Percentiles rank a stretch among this genome's conserved stretches.
Conservation (phyloP, 2,113 vertebrate species). For the Triplophysa tibetana region DNA sequence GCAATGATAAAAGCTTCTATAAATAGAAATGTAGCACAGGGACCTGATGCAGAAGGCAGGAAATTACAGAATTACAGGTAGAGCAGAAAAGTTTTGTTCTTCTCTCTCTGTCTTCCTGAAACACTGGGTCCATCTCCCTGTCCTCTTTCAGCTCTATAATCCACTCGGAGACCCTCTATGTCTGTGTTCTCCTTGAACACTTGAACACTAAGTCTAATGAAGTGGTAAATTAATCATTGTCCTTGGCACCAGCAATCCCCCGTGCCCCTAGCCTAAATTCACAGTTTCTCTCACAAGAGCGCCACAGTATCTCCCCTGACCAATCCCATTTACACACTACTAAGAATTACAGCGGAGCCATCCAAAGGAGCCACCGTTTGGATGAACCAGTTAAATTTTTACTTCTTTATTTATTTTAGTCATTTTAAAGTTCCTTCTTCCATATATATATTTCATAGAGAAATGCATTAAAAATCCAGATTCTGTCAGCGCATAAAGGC, state of each 20-base stretch:
- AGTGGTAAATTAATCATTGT: constrained; percentile 48
- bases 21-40: constrained; percentile 49
- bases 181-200: constrained; percentile 39
- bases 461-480: constrained; percentile 39
- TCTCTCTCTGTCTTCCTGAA: neutral
- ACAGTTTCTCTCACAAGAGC: constrained; percentile 1
- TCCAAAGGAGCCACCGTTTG: constrained; percentile 15
- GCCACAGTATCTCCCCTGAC: constrained; percentile 11
- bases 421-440: constrained; percentile 25
- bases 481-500: constrained; percentile 38
- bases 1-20: constrained; percentile 53
- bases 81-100: constrained; percentile 30
- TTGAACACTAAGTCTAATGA: constrained; percentile 45
- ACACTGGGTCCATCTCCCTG: constrained; percentile 7
- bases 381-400: neutral
- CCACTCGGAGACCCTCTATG: constrained; percentile 13
- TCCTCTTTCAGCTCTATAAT: constrained; percentile 11
- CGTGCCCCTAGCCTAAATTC: constrained; percentile 29
- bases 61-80: constrained; percentile 47
- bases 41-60: constrained; percentile 40
- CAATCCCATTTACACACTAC: constrained; percentile 8
- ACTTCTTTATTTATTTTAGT: constrained; percentile 23
- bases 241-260: constrained; percentile 17
- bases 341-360: constrained; percentile 8
- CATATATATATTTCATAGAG: constrained; percentile 16